Base-by-base conservation (phyloP, 2,113 vertebrate species). In the Hyaena hyaena region DNA sequence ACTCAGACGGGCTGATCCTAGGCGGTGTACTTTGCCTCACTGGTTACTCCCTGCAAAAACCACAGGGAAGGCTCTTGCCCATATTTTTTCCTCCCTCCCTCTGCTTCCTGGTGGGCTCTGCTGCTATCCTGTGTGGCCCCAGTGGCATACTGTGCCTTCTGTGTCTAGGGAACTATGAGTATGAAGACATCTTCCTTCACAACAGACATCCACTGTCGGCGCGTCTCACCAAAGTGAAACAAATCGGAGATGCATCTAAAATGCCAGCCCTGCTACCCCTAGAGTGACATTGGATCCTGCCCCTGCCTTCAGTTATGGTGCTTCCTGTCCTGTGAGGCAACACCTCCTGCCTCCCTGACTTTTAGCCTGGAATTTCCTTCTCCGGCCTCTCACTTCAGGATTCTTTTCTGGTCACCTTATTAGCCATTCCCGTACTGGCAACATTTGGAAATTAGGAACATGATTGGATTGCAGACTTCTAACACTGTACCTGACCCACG, bases 101-200 rank as follows among this genome's bases (percentile, higher is more conserved):
- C 58, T 71, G n/a, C 23, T 33, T 87, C 39, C 39, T 85, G 66
- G 39, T 17, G 12, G 11, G 6, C 8, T 6, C 9, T 50, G 5
- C 4, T 31, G 7, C 79, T 66, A 48, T 39, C 9, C 53, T 48
- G 0, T 24, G 8, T 43, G 58, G 33, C 14, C 28, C 61, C 33
- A 2, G 0, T 21, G 53, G 21, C 14, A 2, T 2, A 0, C 7
- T 12, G 4, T 23, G 7, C 11, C 45, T 79, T 10, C 33, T 69
- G 33, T 28, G 19, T 92, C 28, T 68, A 71, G 53, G 5, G 61
- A 90, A 31, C 3, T 31, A 9, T 39, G 73, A 86, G 2, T 9
- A 9, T 7, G 39, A 63, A 85, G 35, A 2, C 3, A 6, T 71
- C 24, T 65, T 35, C 55, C n/a, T 90, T 71, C 10, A 1, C 19